Evolutionary conservation across 2,888 invertebrate genomes (phyloP).

Genomic region (Lasius fuliginosus): DNA sequence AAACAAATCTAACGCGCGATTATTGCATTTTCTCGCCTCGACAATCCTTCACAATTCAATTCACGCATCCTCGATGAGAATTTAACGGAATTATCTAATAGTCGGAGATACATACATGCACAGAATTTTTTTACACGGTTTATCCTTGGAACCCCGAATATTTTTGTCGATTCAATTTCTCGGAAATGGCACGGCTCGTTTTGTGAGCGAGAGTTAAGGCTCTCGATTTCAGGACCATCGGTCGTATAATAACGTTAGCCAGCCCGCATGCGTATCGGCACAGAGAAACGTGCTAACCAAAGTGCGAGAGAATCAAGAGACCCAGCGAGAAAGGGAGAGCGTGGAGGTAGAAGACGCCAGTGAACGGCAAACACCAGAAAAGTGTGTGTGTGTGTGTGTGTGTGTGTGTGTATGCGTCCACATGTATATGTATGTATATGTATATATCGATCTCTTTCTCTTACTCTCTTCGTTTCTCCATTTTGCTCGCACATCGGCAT

Average conservation of each 20-base stretch:
- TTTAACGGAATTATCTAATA: background rate
- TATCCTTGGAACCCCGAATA: background rate
- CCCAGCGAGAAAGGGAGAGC: slow-evolving; percentile 30
- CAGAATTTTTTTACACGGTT: background rate
- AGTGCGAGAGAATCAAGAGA: slow-evolving; percentile 39
- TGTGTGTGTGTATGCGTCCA: background rate
- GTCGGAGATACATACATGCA: background rate
- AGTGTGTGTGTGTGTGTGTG: background rate
- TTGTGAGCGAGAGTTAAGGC: slow-evolving; percentile 71
- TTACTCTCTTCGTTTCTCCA: slow-evolving; percentile 47
- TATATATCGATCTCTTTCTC: slow-evolving; percentile 57
- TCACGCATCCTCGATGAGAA: background rate
- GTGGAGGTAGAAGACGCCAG: slow-evolving; percentile 41
- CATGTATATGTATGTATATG: background rate
- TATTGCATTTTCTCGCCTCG: background rate
- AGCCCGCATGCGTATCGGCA: slow-evolving; percentile 32
- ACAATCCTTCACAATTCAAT: background rate
- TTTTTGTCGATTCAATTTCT: background rate
- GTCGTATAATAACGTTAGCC: slow-evolving; percentile 43
- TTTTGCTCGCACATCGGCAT: slow-evolving; percentile 59
- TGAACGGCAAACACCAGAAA: slow-evolving; percentile 56
- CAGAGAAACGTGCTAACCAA: slow-evolving; percentile 48
- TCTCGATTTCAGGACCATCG: slow-evolving; percentile 60
- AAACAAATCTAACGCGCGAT: background rate
- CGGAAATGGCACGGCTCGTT: slow-evolving; percentile 48